phyloP scores from a whole-genome alignment of 2,113 vertebrate genomes.

The Erpornis zantholeuca region DNA sequence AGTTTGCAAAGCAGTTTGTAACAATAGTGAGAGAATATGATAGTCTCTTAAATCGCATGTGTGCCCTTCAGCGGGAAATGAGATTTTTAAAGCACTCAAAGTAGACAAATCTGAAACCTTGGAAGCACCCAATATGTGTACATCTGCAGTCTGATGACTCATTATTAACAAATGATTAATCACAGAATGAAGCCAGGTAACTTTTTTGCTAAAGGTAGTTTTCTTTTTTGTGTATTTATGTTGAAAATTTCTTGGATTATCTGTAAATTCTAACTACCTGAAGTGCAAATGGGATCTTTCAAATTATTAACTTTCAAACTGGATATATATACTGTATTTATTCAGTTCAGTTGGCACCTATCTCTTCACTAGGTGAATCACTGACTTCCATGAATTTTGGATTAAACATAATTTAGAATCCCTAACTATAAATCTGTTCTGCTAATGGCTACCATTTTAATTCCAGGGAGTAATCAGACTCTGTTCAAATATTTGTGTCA shows the following conservation, averaged over 20 bases:
- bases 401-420: not conserved
- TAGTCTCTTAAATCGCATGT: not conserved
- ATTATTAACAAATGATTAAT: not conserved
- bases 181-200: not conserved
- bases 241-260: not conserved
- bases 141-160: not conserved
- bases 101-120: not conserved
- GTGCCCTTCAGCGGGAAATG: not conserved
- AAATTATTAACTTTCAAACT: not conserved
- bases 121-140: not conserved
- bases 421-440: not conserved
- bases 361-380: not conserved
- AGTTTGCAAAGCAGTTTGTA: not conserved
- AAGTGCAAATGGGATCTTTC: not conserved
- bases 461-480: not conserved
- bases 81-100: not conserved
- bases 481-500: not conserved
- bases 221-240: not conserved
- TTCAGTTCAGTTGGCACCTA: not conserved
- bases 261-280: not conserved
- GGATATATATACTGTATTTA: not conserved
- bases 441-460: not conserved
- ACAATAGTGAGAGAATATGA: not conserved
- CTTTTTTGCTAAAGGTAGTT: not conserved
- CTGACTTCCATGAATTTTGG: not conserved